Conservation (phyloP, 2,113 vertebrate species). For the Salvator merianae region DNA sequence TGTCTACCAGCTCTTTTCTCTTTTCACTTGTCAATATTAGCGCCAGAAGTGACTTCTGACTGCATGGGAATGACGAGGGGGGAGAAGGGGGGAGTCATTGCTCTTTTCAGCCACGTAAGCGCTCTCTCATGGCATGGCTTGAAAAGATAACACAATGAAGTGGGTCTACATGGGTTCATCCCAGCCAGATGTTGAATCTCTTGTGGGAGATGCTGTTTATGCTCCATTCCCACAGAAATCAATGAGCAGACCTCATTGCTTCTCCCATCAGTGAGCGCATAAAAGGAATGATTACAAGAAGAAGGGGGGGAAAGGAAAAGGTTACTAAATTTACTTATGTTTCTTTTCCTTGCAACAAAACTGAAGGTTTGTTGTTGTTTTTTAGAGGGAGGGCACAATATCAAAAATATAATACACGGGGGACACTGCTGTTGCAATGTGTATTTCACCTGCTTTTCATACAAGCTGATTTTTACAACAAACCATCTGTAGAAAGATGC, state of each 20-base stretch:
- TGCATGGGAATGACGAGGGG: conserved; percentile 56
- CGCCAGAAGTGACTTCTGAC: conserved; percentile 48
- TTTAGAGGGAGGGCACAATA: not conserved
- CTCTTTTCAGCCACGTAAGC: conserved; percentile 32
- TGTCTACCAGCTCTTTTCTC: conserved; percentile 49
- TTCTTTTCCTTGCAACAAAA: not conserved
- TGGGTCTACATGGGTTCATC: conserved; percentile 1
- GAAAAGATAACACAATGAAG: conserved; percentile 31
- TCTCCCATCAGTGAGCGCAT: not conserved
- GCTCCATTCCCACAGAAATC: not conserved
- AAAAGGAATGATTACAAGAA: not conserved
- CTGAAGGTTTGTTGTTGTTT: no score
- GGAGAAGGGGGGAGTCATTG: conserved; percentile 45
- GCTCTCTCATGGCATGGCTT: conserved; percentile 19
- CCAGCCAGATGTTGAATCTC: not conserved
- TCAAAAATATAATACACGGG: not conserved
- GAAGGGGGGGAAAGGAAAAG: no score
- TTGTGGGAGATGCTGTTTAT: not conserved
- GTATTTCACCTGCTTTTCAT: not conserved
- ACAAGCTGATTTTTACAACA: not conserved
- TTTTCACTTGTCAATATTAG: conserved; percentile 62
- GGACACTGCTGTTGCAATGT: not conserved
- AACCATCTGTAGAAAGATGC: not conserved
- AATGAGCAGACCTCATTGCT: not conserved
- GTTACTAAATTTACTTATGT: not conserved